A percentile compares a stretch with the other conserved stretches of the same genome.
Conservation (phyloP, 2,113 vertebrate genomes). For the Tetrao urogallus region DNA sequence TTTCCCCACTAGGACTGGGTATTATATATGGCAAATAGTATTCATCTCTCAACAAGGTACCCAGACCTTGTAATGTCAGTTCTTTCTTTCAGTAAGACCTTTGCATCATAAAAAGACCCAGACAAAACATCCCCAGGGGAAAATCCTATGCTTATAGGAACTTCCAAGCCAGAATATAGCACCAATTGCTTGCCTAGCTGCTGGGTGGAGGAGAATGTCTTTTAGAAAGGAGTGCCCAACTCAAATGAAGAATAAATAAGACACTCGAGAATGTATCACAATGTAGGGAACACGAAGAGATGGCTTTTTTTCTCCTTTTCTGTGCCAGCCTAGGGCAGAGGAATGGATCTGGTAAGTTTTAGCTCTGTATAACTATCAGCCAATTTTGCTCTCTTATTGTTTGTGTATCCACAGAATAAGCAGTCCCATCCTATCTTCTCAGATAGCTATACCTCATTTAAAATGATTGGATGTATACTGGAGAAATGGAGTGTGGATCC, state of each 20-base stretch:
- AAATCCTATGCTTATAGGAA: neutral
- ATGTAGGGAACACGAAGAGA: neutral
- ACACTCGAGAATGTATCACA: neutral
- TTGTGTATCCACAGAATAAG: neutral
- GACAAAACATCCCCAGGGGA: neutral
- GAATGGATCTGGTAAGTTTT: neutral
- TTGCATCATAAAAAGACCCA: constrained; percentile 15
- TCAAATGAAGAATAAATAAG: neutral
- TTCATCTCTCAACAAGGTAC: neutral
- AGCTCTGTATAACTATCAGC: neutral
- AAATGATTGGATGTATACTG: neutral
- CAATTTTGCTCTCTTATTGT: neutral
- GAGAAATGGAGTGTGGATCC: neutral
- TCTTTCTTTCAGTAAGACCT: constrained; percentile 29
- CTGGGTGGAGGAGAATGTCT: neutral
- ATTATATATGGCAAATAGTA: neutral
- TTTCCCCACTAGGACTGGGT: neutral
- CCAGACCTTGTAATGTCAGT: constrained; percentile 22
- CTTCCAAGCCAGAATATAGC: neutral
- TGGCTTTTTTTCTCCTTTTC: neutral
- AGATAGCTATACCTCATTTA: neutral
- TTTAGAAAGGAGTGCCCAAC: neutral
- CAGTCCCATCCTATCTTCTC: neutral
- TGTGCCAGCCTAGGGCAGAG: neutral
- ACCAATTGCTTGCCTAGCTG: neutral